A percentile compares a stretch with the other conserved stretches of the same genome.
phyloP scores from a whole-genome alignment of 2,888 invertebrate species.

The Oligia strigilis region DNA sequence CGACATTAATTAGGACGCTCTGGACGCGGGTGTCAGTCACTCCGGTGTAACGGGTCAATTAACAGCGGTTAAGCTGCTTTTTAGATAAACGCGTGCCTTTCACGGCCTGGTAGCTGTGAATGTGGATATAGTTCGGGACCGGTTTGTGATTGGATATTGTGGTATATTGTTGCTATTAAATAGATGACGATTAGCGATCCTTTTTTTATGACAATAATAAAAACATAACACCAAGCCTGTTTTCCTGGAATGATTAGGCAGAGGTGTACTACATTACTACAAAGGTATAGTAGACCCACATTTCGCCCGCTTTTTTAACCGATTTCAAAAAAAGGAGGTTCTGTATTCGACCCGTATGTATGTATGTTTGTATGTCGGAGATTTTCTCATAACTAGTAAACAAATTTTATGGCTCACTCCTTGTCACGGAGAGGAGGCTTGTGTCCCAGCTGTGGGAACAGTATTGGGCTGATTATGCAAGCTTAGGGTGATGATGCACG shows the following conservation, averaged over 20 bases:
- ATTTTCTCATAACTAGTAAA: too few species aligned
- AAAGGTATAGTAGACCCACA: not conserved
- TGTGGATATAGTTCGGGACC: constrained; percentile 5
- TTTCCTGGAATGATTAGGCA: not conserved
- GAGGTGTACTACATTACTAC: not conserved
- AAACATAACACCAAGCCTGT: too few species aligned
- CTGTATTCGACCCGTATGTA: too few species aligned
- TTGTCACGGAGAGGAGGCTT: too few species aligned
- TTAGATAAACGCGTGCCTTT: constrained; percentile 53
- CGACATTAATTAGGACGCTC: constrained; percentile 26
- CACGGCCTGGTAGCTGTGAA: constrained; percentile 30
- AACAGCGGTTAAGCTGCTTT: constrained; percentile 46
- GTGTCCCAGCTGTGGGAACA: too few species aligned
- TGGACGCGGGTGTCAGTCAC: constrained; percentile 53
- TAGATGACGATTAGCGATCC: not conserved
- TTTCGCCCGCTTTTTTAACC: too few species aligned
- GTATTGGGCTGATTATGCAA: too few species aligned
- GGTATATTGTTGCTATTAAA: too few species aligned
- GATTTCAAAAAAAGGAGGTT: too few species aligned
- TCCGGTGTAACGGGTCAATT: constrained; percentile 30
- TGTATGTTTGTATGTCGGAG: too few species aligned
- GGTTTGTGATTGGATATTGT: not conserved
- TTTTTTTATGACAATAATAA: not conserved
- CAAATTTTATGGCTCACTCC: too few species aligned
- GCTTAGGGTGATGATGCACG: too few species aligned